phyloP scores from a whole-genome alignment of 2,888 invertebrate genomes.

The Cerastis leucographa region DNA sequence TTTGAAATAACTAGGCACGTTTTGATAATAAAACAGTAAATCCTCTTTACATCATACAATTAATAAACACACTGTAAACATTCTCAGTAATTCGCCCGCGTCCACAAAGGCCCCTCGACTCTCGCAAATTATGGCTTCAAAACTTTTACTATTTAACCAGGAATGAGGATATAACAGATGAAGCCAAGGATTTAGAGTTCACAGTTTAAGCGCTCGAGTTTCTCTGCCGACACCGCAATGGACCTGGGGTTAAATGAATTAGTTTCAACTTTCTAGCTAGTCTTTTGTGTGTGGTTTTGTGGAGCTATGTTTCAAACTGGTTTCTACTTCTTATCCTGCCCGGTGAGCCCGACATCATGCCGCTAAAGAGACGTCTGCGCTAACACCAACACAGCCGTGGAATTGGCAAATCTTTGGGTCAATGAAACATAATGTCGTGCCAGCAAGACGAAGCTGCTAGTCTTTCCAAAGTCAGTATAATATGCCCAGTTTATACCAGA shows the following conservation, averaged over 20 bases:
- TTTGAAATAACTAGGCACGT: background rate
- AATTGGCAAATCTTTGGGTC: background rate
- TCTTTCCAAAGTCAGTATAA: constrained; percentile 8
- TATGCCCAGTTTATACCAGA: constrained; percentile 6
- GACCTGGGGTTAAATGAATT: constrained; percentile 25
- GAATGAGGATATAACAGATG: constrained; percentile 54
- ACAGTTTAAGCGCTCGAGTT: constrained; percentile 27
- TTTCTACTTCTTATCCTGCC: background rate
- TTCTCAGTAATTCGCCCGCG: constrained; percentile 18
- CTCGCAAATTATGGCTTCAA: constrained; percentile 41
- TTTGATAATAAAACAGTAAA: background rate
- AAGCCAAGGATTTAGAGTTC: constrained; percentile 45
- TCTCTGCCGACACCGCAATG: constrained; percentile 23
- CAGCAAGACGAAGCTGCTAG: background rate
- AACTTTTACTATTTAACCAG: constrained; percentile 56
- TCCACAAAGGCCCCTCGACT: constrained; percentile 33
- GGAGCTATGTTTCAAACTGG: background rate
- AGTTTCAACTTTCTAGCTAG: constrained; percentile 21
- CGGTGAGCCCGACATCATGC: background rate
- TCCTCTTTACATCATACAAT: background rate
- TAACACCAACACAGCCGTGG: background rate
- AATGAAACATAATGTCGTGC: background rate
- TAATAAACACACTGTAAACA: constrained; percentile 32
- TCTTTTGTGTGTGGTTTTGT: background rate
- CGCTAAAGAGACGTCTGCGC: background rate